Conservation (phyloP, 2,888 invertebrate genomes). For the Oegoconia quadripuncta region DNA sequence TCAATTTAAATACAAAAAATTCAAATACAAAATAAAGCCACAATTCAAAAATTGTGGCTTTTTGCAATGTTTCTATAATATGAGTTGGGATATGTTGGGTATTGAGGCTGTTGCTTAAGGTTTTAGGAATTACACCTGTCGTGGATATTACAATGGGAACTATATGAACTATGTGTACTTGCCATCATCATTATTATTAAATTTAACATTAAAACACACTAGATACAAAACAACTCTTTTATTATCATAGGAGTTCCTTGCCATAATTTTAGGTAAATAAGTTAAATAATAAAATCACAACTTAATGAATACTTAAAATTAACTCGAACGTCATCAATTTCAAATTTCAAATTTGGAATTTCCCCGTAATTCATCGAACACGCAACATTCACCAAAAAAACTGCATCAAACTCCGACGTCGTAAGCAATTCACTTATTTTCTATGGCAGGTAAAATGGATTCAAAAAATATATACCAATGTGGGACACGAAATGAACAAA, state of each 20-base stretch:
- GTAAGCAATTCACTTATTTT: conserved; percentile 64
- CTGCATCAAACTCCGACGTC: conserved; percentile 43
- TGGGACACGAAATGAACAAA: conserved; percentile 51
- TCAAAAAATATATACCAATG: conserved; percentile 65
- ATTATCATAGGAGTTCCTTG: conserved; percentile 74
- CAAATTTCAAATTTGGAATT: conserved; percentile 57
- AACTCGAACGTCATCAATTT: conserved; percentile 55
- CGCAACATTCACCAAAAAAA: conserved; percentile 27
- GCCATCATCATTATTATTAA: no score
- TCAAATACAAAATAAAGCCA: no score
- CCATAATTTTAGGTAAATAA: conserved; percentile 78
- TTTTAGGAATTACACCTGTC: no score
- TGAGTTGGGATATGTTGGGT: no score
- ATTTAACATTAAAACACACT: conserved; percentile 7
- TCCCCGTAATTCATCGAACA: conserved; percentile 23
- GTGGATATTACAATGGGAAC: no score
- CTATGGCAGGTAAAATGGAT: conserved; percentile 74
- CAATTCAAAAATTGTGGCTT: no score
- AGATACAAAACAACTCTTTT: conserved; percentile 61
- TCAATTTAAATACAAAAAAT: no score
- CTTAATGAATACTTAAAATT: conserved; percentile 78
- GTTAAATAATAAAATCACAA: conserved; percentile 77
- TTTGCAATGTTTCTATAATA: no score
- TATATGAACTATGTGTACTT: no score
- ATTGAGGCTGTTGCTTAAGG: no score